A percentile compares a stretch with the other conserved stretches of the same genome.
phyloP scores from a whole-genome alignment of 2,797 vertebrate genomes.

The Gallinago solitaria region DNA sequence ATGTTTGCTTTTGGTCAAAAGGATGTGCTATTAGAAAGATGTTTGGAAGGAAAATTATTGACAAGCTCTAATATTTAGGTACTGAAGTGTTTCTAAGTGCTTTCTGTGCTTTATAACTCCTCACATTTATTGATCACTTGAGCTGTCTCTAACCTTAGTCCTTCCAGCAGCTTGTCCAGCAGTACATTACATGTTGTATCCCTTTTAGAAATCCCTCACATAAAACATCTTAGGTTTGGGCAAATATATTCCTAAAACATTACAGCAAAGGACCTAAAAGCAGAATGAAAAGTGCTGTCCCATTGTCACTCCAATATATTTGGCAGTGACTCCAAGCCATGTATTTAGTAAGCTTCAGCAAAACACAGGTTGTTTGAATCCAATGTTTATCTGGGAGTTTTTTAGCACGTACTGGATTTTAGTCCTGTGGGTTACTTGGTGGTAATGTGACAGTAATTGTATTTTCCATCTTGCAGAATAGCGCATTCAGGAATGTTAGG shows the following conservation, averaged over 20 bases:
- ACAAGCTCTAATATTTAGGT: conserved; percentile 22
- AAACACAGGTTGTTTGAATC: neutral
- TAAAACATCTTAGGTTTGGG: neutral
- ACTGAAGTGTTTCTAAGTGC: conserved; percentile 27
- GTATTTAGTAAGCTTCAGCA: neutral
- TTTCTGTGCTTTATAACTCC: neutral
- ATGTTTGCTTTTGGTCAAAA: conserved; percentile 21
- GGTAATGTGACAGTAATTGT: neutral
- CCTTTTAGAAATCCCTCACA: neutral
- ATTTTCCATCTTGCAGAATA: neutral
- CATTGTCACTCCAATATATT: neutral
- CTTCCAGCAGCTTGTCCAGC: neutral
- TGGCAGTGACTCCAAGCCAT: neutral
- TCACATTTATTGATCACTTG: conserved; percentile 29
- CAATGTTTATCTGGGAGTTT: neutral
- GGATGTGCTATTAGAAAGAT: conserved; percentile 6
- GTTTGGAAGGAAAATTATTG: conserved; percentile 11
- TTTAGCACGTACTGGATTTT: neutral
- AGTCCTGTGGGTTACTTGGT: neutral
- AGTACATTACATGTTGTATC: neutral
- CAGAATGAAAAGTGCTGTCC: neutral
- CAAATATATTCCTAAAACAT: neutral
- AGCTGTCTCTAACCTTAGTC: neutral
- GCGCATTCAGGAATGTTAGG: neutral
- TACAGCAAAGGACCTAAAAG: neutral